Evolutionary conservation across 2,888 invertebrate genomes (phyloP).

Genomic region (Zhuqinia jingwanae): DNA sequence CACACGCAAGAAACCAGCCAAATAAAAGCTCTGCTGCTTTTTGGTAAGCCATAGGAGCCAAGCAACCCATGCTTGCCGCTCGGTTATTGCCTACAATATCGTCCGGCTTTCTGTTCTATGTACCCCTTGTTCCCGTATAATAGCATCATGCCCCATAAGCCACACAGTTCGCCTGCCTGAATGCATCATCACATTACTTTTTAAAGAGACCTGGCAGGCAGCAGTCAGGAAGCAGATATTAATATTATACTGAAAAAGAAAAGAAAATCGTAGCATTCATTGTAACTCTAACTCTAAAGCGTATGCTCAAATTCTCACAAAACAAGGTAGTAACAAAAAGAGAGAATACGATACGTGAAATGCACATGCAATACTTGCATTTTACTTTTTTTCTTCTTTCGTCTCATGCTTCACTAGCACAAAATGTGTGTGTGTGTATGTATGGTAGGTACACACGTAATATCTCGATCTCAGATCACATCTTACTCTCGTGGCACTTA

Average conservation of each 20-base stretch:
- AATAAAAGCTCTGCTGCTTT: background rate
- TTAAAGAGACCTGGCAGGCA: slow-evolving; percentile 47
- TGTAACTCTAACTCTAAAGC: no score
- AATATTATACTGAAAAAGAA: background rate
- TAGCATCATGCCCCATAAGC: background rate
- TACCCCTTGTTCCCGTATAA: slow-evolving; percentile 53
- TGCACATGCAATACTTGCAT: slow-evolving; percentile 51
- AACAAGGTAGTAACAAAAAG: no score
- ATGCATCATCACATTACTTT: slow-evolving; percentile 64
- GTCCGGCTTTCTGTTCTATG: no score
- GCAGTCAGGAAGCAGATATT: slow-evolving; percentile 20
- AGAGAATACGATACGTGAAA: slow-evolving; percentile 48
- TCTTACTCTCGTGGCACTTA: slow-evolving; percentile 24
- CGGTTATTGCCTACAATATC: slow-evolving; percentile 15
- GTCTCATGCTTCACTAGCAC: background rate
- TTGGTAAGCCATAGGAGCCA: background rate
- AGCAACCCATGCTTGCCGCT: background rate
- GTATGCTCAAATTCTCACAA: slow-evolving; percentile 18
- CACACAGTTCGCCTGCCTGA: slow-evolving; percentile 29
- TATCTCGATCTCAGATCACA: no score
- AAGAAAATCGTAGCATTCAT: slow-evolving; percentile 24
- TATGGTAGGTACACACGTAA: no score
- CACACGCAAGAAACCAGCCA: background rate
- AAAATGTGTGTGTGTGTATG: slow-evolving; percentile 9
- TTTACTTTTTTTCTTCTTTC: slow-evolving; percentile 1